phyloP scores from a whole-genome alignment of 2,113 vertebrate species.

The Lanius ludovicianus region DNA sequence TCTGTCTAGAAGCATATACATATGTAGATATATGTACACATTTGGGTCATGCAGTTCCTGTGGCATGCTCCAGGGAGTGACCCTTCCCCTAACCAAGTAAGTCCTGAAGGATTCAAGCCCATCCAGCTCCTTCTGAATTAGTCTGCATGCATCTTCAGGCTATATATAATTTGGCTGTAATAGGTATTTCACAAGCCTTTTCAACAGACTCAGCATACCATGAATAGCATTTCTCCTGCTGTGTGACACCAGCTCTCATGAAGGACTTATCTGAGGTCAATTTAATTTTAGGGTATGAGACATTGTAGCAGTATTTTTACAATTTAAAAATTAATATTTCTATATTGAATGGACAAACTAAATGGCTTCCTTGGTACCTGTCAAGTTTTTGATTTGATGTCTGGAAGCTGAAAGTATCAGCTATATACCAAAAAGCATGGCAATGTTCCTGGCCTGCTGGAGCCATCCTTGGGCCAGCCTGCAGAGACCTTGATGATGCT shows the following conservation, averaged over 20 bases:
- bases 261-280: not conserved
- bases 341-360: not conserved
- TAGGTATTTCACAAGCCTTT: not conserved
- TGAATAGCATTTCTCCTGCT: not conserved
- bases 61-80: not conserved
- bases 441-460: not conserved
- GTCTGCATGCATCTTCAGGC: not conserved
- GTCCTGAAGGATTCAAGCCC: not conserved
- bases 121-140: not conserved
- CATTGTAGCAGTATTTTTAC: not conserved
- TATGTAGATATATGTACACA: not conserved
- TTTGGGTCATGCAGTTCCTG: not conserved
- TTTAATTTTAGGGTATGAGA: not conserved
- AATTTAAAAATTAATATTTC: conserved; percentile 5
- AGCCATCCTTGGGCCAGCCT: not conserved
- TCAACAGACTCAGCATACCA: not conserved
- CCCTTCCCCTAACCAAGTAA: not conserved
- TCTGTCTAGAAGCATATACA: not conserved
- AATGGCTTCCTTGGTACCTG: not conserved
- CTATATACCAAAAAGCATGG: not conserved
- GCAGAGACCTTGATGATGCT: not conserved
- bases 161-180: not conserved
- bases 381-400: not conserved
- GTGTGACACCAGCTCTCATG: not conserved
- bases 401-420: not conserved